Evolutionary conservation across 35 echinoderm and acorn worm genomes (phyloP), one percentile per base, ranked within the genome.

Genomic region (Lytechinus pictus): DNA sequence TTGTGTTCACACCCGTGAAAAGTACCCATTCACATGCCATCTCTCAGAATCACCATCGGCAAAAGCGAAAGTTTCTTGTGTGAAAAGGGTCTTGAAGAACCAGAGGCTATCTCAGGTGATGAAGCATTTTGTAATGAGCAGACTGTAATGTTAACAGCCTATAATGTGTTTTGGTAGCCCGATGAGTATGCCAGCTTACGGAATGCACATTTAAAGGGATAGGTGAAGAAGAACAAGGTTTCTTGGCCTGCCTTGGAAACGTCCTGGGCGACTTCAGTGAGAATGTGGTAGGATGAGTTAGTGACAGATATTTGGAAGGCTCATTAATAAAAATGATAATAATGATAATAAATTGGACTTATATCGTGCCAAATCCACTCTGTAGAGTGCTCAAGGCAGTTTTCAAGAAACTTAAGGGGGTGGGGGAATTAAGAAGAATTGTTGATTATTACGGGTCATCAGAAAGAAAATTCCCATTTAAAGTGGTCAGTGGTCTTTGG

Each of bases 91-190:
- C 33, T 44, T 44, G 66, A 24, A 79, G 66, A 79, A 79, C 9
- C 13, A 58, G 56, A 8, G 21, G 66, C 66, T 79, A 79, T 79
- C 66, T 79, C 66, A 79, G 66, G 66, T 79, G n/a, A 79, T 79
- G 66, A 79, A 79, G 19, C 66, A n/a, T 79, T 79, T 79, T 79
- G 19, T 79, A 79, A 79, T 79, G 66, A 79, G 66, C 66, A 79
- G 66, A 24, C 66, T 79, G 66, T 79, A 79, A 79, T 79, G 66
- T 79, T 79, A 79, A 79, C 66, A 79, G 66, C 16, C 66, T 79
- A 79, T 79, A 79, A 79, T 79, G 14, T 79, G 66, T 79, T 79
- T 10, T 5, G 66, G 66, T 79, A 24, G 66, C 66, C n/a, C n/a
- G 66, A 79, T 79, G 66, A n/a, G 66, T 24, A 14, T 79, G 66